A percentile compares a stretch with the other conserved stretches of the same genome.
phyloP scores from a whole-genome alignment of 2,797 vertebrate species.

The Bufotes viridis region DNA sequence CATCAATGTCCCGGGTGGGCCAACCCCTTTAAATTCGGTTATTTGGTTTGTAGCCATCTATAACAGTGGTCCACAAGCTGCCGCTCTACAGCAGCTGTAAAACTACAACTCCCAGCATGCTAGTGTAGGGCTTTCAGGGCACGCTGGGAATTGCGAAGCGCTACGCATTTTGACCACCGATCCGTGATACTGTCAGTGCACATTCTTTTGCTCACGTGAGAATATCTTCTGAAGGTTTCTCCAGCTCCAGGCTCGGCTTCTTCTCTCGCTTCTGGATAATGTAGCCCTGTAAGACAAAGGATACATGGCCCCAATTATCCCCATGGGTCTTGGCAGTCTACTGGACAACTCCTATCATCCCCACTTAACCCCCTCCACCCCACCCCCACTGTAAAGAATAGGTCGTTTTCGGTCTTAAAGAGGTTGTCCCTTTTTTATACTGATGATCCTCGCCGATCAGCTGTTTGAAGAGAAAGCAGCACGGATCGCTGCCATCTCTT shows the following conservation, averaged over 20 bases:
- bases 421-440: no score
- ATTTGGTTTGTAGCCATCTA: background rate
- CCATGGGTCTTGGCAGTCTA: background rate
- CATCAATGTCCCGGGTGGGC: no score
- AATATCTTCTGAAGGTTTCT: constrained; percentile 85
- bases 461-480: no score
- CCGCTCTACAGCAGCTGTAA: background rate
- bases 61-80: background rate
- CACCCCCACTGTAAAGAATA: no score
- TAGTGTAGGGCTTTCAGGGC: background rate
- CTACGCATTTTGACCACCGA: background rate
- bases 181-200: background rate
- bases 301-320: background rate
- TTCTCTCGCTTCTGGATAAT: constrained; percentile 94
- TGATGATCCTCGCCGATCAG: no score
- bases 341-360: background rate
- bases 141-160: background rate
- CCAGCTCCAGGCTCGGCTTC: constrained; percentile 86
- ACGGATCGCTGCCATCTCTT: no score
- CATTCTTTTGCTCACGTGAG: constrained; percentile 82
- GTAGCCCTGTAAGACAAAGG: constrained; percentile 80
- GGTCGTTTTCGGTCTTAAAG: no score
- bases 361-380: background rate
- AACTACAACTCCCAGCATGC: background rate
- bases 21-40: no score